phyloP scores from a whole-genome alignment of 2,113 vertebrate species.

The Thunnus maccoyii region DNA sequence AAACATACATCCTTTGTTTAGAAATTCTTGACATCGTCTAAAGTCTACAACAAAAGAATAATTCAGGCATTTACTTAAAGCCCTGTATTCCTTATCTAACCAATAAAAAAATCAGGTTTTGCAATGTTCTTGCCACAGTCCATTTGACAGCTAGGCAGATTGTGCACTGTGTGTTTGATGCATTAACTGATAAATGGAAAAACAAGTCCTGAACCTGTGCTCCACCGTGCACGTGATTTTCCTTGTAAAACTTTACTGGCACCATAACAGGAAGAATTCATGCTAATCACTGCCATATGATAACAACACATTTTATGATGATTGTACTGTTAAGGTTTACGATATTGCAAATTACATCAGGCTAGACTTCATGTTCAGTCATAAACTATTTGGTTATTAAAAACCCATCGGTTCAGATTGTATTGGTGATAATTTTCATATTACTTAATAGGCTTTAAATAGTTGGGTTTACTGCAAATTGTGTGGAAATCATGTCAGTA shows the following conservation, averaged over 20 bases:
- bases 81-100: not conserved
- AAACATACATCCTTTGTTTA: not conserved
- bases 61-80: not conserved
- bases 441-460: not conserved
- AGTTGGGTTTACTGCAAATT: not conserved
- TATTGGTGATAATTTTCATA: not conserved
- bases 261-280: not conserved
- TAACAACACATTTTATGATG: slow-evolving; percentile 12
- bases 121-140: not conserved
- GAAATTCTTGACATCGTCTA: not conserved
- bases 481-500: not conserved
- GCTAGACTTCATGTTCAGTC: not conserved
- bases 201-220: too few species aligned
- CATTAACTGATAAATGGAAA: not conserved
- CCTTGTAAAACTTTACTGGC: not conserved
- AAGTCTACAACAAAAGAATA: not conserved
- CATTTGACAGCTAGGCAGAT: not conserved
- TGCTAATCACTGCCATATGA: not conserved
- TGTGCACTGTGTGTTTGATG: not conserved
- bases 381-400: not conserved
- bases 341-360: not conserved
- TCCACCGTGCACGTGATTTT: not conserved
- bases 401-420: not conserved
- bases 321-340: slow-evolving; percentile 14
- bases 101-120: not conserved